Evolutionary conservation across 1,140 invertebrate genomes (phyloP), one percentile per base, ranked within the genome.

Genomic region (Paraescarpia echinospica): DNA sequence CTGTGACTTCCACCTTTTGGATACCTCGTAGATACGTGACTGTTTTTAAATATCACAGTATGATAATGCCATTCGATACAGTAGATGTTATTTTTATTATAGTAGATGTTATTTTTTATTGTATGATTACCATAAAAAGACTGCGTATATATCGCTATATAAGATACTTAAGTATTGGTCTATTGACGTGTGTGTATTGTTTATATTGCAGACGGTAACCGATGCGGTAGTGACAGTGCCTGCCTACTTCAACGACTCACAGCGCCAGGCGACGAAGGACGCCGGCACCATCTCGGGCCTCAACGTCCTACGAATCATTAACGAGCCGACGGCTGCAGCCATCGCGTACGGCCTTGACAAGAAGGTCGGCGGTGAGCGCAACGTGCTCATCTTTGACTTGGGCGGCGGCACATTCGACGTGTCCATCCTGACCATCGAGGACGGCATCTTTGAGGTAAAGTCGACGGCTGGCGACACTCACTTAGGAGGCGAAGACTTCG

Each of bases 401-500:
- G 99, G 99, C 93, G 99, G 99, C 95, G 99, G 99, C 95, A 99
- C 99, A 94, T 99, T 99, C 95, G 98, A 99, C 97, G 98, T 99
- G 14, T 99, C 98, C 48, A 98, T 99, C 95, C 96, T 99, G 93
- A 98, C 98, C 93, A 99, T 99, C 96, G 98, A 98, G 95, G 98
- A 99, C 96, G 98, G 98, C 94, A 41, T 93, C 33, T 93, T 93
- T 77, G 99, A 99, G 96, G 99, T 99, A 27, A 99, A 99, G 96
- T 98, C 99, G 18, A 99, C 99, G 33, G 98, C 98, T 95, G 99
- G 99, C 94, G 99, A 99, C 96, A 99, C 99, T 94, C 99, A 99
- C 96, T 97, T 99, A 96, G 99, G 99, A 95, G 99, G 99, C 93
- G 99, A 99, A 97, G 99, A 99, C 96, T 99, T 99, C 98, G 99